phyloP scores from a whole-genome alignment of 2,797 vertebrate genomes.

The Ciconia nigra region DNA sequence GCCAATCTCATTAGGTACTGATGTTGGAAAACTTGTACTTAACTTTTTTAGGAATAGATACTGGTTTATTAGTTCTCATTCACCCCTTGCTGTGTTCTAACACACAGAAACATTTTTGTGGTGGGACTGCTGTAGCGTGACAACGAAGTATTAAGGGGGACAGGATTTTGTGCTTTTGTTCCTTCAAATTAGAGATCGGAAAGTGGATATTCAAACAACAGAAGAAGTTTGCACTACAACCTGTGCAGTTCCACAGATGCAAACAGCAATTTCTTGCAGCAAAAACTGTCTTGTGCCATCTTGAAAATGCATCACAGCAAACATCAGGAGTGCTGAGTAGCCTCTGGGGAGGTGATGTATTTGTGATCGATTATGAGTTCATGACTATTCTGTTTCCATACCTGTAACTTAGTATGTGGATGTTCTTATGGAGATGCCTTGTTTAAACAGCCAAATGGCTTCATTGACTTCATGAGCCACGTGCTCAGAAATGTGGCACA shows the following conservation, averaged over 20 bases:
- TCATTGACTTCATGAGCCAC: not conserved
- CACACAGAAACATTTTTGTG: not conserved
- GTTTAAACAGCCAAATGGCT: not conserved
- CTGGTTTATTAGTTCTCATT: not conserved
- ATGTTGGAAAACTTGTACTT: not conserved
- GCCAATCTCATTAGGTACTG: not conserved
- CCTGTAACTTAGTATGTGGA: not conserved
- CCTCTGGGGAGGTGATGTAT: not conserved
- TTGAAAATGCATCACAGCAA: not conserved
- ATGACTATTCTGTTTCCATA: not conserved
- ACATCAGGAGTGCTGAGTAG: not conserved
- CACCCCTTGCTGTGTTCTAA: not conserved
- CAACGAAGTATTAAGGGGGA: not conserved
- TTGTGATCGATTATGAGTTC: not conserved
- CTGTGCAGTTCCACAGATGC: not conserved
- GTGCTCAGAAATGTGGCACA: not conserved
- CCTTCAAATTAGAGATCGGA: not conserved
- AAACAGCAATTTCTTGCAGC: not conserved
- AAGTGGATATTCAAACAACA: not conserved
- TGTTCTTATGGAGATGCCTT: not conserved
- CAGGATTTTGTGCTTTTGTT: not conserved
- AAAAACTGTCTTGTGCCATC: not conserved
- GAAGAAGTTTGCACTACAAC: not conserved
- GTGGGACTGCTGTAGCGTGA: not conserved
- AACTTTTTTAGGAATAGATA: not conserved